These are phyloP conservation scores for Solenopsis fugax DNA, from an alignment of 1,140 invertebrate genomes.

Conservation along the genomic window DNA sequence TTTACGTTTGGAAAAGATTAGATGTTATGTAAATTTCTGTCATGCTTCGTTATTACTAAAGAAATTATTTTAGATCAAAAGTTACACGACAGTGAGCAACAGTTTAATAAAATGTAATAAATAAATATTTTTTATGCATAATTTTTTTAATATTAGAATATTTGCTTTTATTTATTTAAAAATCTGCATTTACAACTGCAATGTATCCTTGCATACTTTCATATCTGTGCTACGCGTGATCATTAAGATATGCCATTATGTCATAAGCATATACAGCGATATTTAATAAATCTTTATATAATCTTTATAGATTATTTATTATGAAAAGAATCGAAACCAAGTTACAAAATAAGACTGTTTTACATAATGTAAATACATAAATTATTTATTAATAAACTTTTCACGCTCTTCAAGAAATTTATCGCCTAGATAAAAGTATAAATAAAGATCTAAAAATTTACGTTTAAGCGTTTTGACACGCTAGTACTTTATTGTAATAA, in stretches of 20 bases:
- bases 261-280: conserved; percentile 24
- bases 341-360: conserved; percentile 10
- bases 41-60: not conserved
- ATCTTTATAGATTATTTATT: not conserved
- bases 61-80: conserved; percentile 16
- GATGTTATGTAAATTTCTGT: not conserved
- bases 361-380: not conserved
- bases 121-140: not conserved
- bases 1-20: not conserved
- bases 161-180: not conserved
- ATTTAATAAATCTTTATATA: conserved; percentile 14
- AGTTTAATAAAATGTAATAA: not conserved
- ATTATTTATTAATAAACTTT: not conserved
- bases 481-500: not conserved
- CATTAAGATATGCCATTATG: conserved; percentile 15
- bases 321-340: not conserved
- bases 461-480: not conserved
- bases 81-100: not conserved
- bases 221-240: not conserved
- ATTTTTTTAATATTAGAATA: not conserved
- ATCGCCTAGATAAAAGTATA: not conserved
- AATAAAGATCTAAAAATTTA: not conserved
- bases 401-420: not conserved
- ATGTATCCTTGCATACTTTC: not conserved
- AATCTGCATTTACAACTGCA: not conserved